Evolutionary conservation across 2,888 invertebrate genomes (phyloP), one percentile per base, ranked within the genome.

Genomic region (Drosophila anomelani): DNA sequence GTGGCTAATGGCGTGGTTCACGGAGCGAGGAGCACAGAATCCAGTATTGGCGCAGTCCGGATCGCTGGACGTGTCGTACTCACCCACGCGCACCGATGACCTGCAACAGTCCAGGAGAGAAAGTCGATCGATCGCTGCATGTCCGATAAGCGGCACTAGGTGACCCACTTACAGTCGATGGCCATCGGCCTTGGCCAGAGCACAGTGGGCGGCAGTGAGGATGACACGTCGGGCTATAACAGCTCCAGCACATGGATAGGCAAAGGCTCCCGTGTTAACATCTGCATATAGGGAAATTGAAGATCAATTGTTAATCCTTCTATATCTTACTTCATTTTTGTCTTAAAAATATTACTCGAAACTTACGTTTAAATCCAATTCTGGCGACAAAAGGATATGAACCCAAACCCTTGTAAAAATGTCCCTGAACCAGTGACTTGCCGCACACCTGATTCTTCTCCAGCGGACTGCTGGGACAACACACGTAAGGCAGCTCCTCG

Each of bases 161-260:
- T 67, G 59, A 38, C 56, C 63, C 70, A 94, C 95, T 94, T 93
- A 96, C 96, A 96, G 91, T 92, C 96, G 95, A 89, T 95, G 96
- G 80, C 95, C 95, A 58, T 95, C 95, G 12, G 96, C 95, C 90
- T 95, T 96, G 0, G 96, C 96, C 59, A 96, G 91, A 2, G 96
- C 96, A 89, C 96, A 96, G 86, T 96, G 96, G 0, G 96, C 96
- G 0, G 96, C 96, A 0, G 96, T 96, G 39, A 96, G 91, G 43
- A 96, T 93, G 93, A 92, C 92, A n/a, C 93, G 90, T 8, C 93
- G 93, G 1, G 94, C 93, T 60, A 96, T 94, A 23, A 96, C 95
- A 0, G 96, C 95, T 3, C 96, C 96, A 53, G 95, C 95, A 89
- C 96, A 96, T 3, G 96, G 96, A 91, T 95, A 96, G 47, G 95